Conservation (phyloP, 1,140 invertebrate genomes). For the Temnothorax curvispinosus region DNA sequence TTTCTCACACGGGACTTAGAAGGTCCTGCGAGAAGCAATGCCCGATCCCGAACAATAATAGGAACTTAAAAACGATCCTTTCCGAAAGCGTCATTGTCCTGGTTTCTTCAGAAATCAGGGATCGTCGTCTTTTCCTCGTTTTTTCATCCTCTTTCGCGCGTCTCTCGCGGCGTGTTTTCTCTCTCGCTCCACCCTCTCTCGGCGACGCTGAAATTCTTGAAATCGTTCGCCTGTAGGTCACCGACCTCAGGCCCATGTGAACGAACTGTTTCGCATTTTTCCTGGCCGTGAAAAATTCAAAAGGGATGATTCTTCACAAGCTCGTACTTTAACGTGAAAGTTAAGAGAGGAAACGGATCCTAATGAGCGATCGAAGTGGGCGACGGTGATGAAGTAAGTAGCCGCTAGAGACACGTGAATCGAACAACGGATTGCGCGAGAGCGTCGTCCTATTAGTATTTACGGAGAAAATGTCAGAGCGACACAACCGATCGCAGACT, state of each 20-base stretch:
- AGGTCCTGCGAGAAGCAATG: not conserved
- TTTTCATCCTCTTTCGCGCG: constrained; percentile 58
- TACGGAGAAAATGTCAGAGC: constrained; percentile 79
- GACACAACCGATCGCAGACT: constrained; percentile 75
- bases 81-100: constrained; percentile 23
- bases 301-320: not conserved
- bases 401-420: constrained; percentile 22
- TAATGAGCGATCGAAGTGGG: not conserved
- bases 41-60: constrained; percentile 28
- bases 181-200: not conserved
- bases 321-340: not conserved
- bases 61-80: constrained; percentile 21
- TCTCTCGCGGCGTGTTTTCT: not conserved
- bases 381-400: not conserved
- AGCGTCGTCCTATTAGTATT: constrained; percentile 78
- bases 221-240: not conserved
- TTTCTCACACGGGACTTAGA: constrained; percentile 17
- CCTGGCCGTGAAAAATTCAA: not conserved
- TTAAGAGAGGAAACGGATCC: not conserved
- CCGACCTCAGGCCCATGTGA: not conserved
- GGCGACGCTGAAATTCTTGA: not conserved
- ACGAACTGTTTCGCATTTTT: not conserved
- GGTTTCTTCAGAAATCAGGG: constrained; percentile 35
- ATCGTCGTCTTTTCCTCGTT: constrained; percentile 12
- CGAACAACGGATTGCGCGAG: constrained; percentile 29